These are phyloP conservation scores for Podarcis raffonei DNA, from an alignment of 2,113 vertebrate species.

Conservation along the genomic window DNA sequence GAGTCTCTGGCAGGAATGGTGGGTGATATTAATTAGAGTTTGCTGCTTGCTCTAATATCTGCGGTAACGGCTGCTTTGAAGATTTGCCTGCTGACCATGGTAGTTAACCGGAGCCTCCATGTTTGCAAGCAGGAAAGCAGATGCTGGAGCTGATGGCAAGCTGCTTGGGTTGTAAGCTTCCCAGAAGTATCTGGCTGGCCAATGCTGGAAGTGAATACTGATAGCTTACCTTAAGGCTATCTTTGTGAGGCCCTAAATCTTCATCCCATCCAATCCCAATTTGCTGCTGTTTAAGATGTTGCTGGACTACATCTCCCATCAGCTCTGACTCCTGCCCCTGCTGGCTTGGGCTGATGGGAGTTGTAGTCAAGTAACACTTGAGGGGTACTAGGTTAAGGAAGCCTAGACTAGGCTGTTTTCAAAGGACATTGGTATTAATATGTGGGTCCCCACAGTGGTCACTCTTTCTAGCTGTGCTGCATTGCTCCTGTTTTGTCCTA, in stretches of 20 bases:
- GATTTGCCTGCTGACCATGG: not conserved
- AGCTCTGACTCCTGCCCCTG: too few species aligned
- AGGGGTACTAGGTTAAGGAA: too few species aligned
- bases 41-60: rapidly evolving
- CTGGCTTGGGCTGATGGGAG: too few species aligned
- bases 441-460: not conserved
- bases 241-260: not conserved
- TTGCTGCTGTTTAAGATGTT: too few species aligned
- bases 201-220: not conserved
- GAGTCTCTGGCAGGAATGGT: rapidly evolving
- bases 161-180: not conserved
- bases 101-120: not conserved
- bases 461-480: not conserved
- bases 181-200: not conserved
- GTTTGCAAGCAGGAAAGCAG: not conserved
- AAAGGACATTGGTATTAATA: not conserved
- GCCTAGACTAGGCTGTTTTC: not conserved
- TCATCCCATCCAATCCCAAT: too few species aligned
- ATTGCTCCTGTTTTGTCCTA: not conserved
- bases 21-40: rapidly evolving
- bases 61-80: not conserved
- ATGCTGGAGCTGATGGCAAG: not conserved
- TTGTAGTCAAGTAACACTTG: too few species aligned
- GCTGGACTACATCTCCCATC: too few species aligned
- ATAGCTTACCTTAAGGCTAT: not conserved